These are phyloP conservation scores for Agrilus planipennis DNA, from an alignment of 1,140 invertebrate species.

Conservation along the genomic window DNA sequence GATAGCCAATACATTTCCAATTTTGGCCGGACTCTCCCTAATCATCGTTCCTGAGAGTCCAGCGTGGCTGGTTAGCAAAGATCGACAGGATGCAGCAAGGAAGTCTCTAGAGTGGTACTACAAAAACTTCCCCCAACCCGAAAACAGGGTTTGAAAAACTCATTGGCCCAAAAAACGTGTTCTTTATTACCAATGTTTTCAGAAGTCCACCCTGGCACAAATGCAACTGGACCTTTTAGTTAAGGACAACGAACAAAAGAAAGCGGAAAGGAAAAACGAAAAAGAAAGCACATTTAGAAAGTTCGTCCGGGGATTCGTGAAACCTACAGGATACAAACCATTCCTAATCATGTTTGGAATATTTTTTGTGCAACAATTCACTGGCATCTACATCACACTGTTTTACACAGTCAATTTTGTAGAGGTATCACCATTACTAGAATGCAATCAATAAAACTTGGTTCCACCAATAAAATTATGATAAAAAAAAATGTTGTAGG, in stretches of 20 bases:
- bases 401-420: background rate
- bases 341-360: slow-evolving; percentile 41
- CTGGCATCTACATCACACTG: slow-evolving; percentile 43
- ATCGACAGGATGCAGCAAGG: slow-evolving; percentile 39
- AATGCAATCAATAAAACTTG: no score
- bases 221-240: slow-evolving; percentile 35
- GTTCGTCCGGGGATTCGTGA: no score
- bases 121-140: slow-evolving; percentile 22
- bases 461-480: no score
- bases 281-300: no score
- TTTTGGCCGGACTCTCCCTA: slow-evolving; percentile 40
- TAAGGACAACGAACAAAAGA: no score
- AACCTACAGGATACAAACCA: no score
- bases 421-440: background rate
- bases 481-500: no score
- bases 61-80: slow-evolving; percentile 42
- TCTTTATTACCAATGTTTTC: background rate
- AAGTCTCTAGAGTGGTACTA: slow-evolving; percentile 37
- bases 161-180: background rate
- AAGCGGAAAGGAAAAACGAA: no score
- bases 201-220: slow-evolving; percentile 20
- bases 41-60: slow-evolving; percentile 56
- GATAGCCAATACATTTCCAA: slow-evolving; percentile 38
- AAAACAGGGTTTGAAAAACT: slow-evolving; percentile 6
- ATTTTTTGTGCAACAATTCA: slow-evolving; percentile 50